Base-by-base conservation (phyloP, 2,888 invertebrate species). In the Lithophane socia region DNA sequence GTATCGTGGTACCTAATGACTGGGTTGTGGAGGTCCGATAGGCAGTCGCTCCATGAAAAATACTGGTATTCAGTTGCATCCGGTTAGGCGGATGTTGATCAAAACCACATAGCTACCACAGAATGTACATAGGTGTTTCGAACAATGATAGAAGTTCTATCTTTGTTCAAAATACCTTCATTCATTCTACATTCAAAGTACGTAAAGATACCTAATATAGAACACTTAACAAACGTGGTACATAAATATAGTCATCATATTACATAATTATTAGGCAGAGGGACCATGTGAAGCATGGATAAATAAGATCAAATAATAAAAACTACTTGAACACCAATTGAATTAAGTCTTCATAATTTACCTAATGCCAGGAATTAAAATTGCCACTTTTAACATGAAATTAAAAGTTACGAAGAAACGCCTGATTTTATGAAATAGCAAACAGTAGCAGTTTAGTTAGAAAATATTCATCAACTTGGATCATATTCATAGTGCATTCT, bases 401-500 rank as follows among this genome's bases (percentile, higher is more conserved):
- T 7, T n/a, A 65, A 24, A 37, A 49, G 47, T 73, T 71, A 73
- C 49, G 56, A 82, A 80, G 78, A 80, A 68, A 84, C 76, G 75
- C 84, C 84, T 78, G 67, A 65, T 64, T 76, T 70, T 9, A 77
- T 74, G 44, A 54, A 71, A 80, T 82, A 87, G 87, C 82, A 86
- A 86, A 78, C 47, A 80, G 42, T 74, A 82, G 82, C 76, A 77
- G 61, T 60, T 80, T 73, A 71, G 58, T 73, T 67, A 76, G 54
- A 87, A 78, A 84, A 76, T 77, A 81, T 79, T 77, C 16, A 70
- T 69, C 37, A 65, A 68, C 64, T 77, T 78, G 75, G 84, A 79
- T 82, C 81, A 76, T 86, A 82, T 83, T 78, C 76, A 83, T 80
- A 80, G 84, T 86, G 86, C 83, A 86, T 82, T 67, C 84, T 89